Conservation (phyloP, 2,888 invertebrate genomes). For the Opisthograptis luteolata region DNA sequence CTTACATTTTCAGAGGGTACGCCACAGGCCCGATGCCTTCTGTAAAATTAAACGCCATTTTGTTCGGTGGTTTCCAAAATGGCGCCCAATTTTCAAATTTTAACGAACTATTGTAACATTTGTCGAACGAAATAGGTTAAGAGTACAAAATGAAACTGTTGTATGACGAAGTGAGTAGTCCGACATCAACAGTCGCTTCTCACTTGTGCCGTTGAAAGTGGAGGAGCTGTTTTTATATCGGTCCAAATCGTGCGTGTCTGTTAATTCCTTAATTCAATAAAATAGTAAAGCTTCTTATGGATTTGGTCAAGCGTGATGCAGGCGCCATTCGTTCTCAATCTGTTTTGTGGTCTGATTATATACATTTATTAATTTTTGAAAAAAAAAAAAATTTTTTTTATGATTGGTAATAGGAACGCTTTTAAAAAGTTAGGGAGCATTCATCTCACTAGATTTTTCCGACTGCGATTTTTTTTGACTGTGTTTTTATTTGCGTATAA, state of each 20-base stretch:
- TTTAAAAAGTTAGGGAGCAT: too few relatives aligned
- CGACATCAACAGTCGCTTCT: slow-evolving; percentile 80
- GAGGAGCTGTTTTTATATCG: slow-evolving; percentile 68
- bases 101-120: slow-evolving; percentile 51
- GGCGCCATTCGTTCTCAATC: slow-evolving; percentile 69
- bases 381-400: too few relatives aligned
- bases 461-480: too few relatives aligned
- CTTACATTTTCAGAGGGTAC: slow-evolving; percentile 76
- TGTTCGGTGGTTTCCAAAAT: slow-evolving; percentile 60
- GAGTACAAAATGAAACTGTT: slow-evolving; percentile 36
- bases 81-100: slow-evolving; percentile 44
- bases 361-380: neutral
- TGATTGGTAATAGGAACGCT: too few relatives aligned
- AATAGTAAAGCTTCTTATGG: slow-evolving; percentile 77
- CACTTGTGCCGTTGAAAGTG: slow-evolving; percentile 64
- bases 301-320: slow-evolving; percentile 75
- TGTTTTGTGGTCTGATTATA: slow-evolving; percentile 40
- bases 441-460: too few relatives aligned
- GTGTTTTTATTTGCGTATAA: too few relatives aligned
- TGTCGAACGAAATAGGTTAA: slow-evolving; percentile 33
- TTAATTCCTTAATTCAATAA: slow-evolving; percentile 85
- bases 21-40: slow-evolving; percentile 72
- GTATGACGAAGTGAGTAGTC: slow-evolving; percentile 83
- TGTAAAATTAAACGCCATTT: slow-evolving; percentile 74
- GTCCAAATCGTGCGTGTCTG: slow-evolving; percentile 72